phyloP scores from a whole-genome alignment of 2,797 vertebrate species.

The Pseudotriccus pelzelni region DNA sequence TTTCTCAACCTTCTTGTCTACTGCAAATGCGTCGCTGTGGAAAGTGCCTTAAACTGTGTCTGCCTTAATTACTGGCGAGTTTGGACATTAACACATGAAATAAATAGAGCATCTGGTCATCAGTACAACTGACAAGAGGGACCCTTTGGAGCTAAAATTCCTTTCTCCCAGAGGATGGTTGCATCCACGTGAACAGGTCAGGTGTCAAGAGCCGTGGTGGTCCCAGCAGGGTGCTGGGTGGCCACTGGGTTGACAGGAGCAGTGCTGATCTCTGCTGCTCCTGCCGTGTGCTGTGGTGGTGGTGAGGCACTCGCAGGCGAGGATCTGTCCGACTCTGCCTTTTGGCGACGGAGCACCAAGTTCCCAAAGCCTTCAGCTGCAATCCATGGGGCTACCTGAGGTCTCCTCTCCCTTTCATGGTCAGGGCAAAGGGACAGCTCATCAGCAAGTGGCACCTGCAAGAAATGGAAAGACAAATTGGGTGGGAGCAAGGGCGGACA shows the following conservation, averaged over 20 bases:
- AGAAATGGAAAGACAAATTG: constrained; percentile 60
- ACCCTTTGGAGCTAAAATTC: constrained; percentile 11
- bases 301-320: not conserved
- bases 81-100: not conserved
- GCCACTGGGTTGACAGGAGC: not conserved
- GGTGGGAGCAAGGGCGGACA: not conserved
- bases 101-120: not conserved
- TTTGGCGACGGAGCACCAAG: not conserved
- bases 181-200: not conserved
- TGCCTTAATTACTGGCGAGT: not conserved
- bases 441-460: constrained; percentile 70
- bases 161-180: not conserved
- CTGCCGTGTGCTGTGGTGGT: not conserved
- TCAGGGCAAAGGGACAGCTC: constrained; percentile 22
- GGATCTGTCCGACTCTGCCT: constrained; percentile 10
- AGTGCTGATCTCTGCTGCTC: not conserved
- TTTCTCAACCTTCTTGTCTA: constrained; percentile 60
- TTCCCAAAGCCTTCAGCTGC: constrained; percentile 43
- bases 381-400: constrained; percentile 35
- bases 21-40: constrained; percentile 1
- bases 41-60: constrained; percentile 38
- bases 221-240: not conserved
- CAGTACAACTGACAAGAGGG: not conserved
- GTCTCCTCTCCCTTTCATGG: constrained; percentile 30
- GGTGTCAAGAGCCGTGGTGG: not conserved